Evolutionary conservation across 2,113 vertebrate genomes (phyloP).

Genomic region (Cyanoliseus patagonus): DNA sequence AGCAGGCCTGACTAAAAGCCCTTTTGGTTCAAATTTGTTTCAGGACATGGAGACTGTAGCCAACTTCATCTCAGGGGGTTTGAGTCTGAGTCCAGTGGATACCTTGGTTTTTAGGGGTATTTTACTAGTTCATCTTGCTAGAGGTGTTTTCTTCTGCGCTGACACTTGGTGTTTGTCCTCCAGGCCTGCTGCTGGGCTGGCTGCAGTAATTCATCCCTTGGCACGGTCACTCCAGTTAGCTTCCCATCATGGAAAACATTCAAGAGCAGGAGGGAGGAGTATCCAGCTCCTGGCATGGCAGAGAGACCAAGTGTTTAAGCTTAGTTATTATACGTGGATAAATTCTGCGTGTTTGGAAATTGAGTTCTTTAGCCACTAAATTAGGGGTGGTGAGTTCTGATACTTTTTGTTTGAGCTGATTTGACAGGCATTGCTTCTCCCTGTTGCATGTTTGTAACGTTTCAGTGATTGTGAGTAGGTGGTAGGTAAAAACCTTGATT

Average conservation of each 20-base stretch:
- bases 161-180: neutral
- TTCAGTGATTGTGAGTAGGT: neutral
- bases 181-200: neutral
- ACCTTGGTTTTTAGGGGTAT: neutral
- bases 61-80: neutral
- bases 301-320: neutral
- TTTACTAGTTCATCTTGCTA: neutral
- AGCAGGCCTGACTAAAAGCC: neutral
- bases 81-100: neutral
- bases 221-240: neutral
- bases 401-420: neutral
- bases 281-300: neutral
- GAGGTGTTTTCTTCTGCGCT: neutral
- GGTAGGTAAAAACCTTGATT: neutral
- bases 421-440: neutral
- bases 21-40: neutral
- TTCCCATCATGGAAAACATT: fast-evolving
- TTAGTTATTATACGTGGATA: neutral
- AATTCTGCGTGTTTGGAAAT: neutral
- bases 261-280: neutral
- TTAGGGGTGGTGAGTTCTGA: neutral
- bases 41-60: neutral
- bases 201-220: neutral
- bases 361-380: neutral
- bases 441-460: neutral